Conservation (phyloP, 2,113 vertebrate species). For the Cephalopterus ornatus region DNA sequence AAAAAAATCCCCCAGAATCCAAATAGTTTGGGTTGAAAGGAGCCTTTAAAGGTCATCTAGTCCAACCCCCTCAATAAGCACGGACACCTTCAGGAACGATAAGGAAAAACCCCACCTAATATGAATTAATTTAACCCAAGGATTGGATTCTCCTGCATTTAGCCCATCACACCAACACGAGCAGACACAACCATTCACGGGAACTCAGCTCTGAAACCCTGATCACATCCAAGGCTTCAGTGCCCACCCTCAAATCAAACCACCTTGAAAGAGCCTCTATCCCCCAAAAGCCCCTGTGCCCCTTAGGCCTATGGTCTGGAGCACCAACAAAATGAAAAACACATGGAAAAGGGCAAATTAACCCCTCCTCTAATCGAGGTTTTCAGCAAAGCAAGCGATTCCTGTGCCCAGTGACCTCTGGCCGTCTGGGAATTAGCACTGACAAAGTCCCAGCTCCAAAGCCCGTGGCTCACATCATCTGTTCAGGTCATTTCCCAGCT, state of each 20-base stretch:
- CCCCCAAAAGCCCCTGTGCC: not conserved
- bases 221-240: not conserved
- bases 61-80: not conserved
- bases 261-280: not conserved
- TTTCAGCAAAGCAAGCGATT: constrained; percentile 27
- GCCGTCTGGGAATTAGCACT: not conserved
- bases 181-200: not conserved
- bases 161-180: not conserved
- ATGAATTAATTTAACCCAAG: not conserved
- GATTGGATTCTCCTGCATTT: not conserved
- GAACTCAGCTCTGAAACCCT: not conserved
- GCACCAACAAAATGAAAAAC: not conserved
- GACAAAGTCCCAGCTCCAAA: not conserved
- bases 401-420: not conserved
- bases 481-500: constrained; percentile 3
- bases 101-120: fast-evolving
- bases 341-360: not conserved
- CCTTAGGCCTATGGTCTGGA: fast-evolving
- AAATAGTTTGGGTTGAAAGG: not conserved
- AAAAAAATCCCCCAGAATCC: fast-evolving
- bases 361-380: not conserved
- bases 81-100: not conserved
- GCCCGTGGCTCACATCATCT: not conserved
- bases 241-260: not conserved
- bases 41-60: not conserved